Conservation (phyloP, 2,113 vertebrate species). For the Phylloscopus trochiloides region DNA sequence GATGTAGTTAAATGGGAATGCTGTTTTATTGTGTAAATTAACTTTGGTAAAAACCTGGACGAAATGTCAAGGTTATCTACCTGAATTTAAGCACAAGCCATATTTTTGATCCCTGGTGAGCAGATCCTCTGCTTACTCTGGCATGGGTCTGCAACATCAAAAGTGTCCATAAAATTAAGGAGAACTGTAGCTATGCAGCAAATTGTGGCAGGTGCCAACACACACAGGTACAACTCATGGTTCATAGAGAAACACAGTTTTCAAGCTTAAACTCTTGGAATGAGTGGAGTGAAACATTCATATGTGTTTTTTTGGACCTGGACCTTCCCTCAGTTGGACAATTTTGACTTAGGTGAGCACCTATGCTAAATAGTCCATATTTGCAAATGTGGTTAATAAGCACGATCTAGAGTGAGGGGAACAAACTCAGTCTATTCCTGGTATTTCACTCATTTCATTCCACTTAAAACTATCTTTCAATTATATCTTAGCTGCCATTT, state of each 20-base stretch:
- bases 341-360: neutral
- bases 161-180: neutral
- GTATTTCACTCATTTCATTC: neutral
- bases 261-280: neutral
- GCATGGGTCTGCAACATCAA: neutral
- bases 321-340: neutral
- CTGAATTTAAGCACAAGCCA: neutral
- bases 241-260: neutral
- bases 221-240: neutral
- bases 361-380: neutral
- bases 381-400: neutral
- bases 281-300: neutral
- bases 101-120: neutral
- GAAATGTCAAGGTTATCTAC: neutral
- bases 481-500: neutral
- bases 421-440: neutral
- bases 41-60: neutral
- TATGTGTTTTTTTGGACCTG: fast-evolving
- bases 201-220: neutral
- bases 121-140: neutral
- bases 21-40: neutral
- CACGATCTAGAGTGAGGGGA: neutral
- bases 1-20: neutral
- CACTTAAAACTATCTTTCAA: neutral
- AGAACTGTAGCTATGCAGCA: neutral